Base-by-base conservation (phyloP, 2,888 invertebrate genomes). In the Hipparchia sbordonii region DNA sequence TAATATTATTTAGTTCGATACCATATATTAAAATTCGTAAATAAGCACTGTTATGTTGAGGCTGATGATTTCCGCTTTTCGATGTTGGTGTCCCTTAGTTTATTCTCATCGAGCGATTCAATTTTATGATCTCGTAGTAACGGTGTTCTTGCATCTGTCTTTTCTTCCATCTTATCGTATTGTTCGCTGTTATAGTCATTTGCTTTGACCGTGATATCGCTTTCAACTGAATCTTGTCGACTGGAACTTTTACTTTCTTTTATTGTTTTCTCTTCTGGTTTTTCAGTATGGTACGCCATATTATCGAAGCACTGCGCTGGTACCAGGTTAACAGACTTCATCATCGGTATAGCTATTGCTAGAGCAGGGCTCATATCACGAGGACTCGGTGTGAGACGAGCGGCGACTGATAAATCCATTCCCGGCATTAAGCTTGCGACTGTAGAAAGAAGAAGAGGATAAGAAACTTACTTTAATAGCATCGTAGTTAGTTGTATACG, bases 351-450 rank as follows among this genome's bases (percentile, higher is more conserved):
- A 72, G 95, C 95, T 82, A 95, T 95, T 67, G 95, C 94, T 68
- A 95, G 87, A 60, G 95, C 95, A 72, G 95, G 95, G 83, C 95
- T 95, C 87, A 95, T 93, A 80, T 95, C 95, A 75, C 95, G 92
- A 73, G 96, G 96, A 86, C 95, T 96, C 72, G 96, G 96, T 78
- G 95, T 95, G 76, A 96, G 91, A 76, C 95, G 95, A 76, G 96
- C 95, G 73, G 96, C 94, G 79, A 96, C 95, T 75, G 96, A 94
- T 80, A 96, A 89, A 82, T 96, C 96, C 87, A 95, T 91, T 73
- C 94, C 93, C 56, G 94, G 93, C 91, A 94, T 93, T 85, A 94
- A 82, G 84, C 89, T 91, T 84, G 93, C 92, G 85, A 93, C 93
- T 93, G 92, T 85, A 72, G 82, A 78, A 79, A 82, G 81, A 72